phyloP scores from a whole-genome alignment of 2,888 invertebrate species.

The Coenonympha arcania region DNA sequence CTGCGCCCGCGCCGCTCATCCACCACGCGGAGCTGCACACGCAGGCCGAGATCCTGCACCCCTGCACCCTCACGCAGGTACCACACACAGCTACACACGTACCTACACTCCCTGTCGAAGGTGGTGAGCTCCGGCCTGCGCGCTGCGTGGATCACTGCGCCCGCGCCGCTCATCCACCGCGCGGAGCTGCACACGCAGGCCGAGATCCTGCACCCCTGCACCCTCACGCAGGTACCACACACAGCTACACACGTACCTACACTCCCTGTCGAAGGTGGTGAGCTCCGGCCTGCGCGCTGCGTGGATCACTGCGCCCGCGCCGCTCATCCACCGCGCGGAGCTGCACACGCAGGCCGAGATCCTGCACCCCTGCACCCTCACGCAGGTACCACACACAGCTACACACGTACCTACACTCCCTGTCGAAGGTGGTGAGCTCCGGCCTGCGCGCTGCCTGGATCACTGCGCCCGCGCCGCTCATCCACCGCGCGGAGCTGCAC shows the following conservation, averaged over 20 bases:
- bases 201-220: conserved; percentile 68
- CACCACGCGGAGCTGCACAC: conserved; percentile 79
- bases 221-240: conserved; percentile 52
- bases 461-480: conserved; percentile 79
- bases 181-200: conserved; percentile 82
- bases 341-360: conserved; percentile 82
- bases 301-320: conserved; percentile 81
- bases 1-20: conserved; percentile 79
- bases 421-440: conserved; percentile 82
- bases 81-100: too few species aligned
- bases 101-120: conserved; percentile 87
- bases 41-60: conserved; percentile 77
- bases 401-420: too few species aligned
- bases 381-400: too few species aligned
- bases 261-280: conserved; percentile 84
- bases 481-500: conserved; percentile 78
- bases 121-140: conserved; percentile 81
- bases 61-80: conserved; percentile 51
- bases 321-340: conserved; percentile 76
- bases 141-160: conserved; percentile 82
- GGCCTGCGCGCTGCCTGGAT: conserved; percentile 83
- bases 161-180: conserved; percentile 75
- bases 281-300: conserved; percentile 82
- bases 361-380: conserved; percentile 50
- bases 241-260: too few species aligned